Conservation (phyloP, 2,113 vertebrate genomes). For the Phoxinus phoxinus region DNA sequence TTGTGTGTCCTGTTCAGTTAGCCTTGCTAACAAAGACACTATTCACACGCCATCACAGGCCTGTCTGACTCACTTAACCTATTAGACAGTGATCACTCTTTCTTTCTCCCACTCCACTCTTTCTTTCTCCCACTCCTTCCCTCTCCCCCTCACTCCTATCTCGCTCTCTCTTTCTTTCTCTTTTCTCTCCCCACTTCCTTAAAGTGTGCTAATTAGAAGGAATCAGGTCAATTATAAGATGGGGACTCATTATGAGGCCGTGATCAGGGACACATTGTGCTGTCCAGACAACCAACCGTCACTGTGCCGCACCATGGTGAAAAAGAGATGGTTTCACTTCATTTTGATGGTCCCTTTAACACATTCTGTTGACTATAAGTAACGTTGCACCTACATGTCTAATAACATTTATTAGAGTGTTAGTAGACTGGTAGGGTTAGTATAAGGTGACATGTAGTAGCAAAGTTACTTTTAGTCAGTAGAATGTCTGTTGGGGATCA, state of each 20-base stretch:
- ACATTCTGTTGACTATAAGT: too few relatives aligned
- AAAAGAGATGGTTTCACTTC: not conserved
- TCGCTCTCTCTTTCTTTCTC: slow-evolving; percentile 9
- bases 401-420: too few relatives aligned
- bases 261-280: slow-evolving; percentile 56
- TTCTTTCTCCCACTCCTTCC: slow-evolving; percentile 1
- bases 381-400: too few relatives aligned
- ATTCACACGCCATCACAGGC: slow-evolving; percentile 69
- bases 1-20: slow-evolving; percentile 73
- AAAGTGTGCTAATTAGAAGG: slow-evolving; percentile 80
- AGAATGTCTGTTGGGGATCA: too few relatives aligned
- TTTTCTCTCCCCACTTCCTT: slow-evolving; percentile 43
- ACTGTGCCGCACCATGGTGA: not conserved
- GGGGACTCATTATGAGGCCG: slow-evolving; percentile 72
- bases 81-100: slow-evolving; percentile 71
- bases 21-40: slow-evolving; percentile 68
- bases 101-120: slow-evolving; percentile 27
- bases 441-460: too few relatives aligned
- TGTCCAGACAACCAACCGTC: slow-evolving; percentile 63
- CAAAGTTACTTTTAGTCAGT: too few relatives aligned
- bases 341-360: too few relatives aligned
- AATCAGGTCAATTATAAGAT: slow-evolving; percentile 75
- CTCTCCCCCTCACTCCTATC: slow-evolving; percentile 7
- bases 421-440: too few relatives aligned
- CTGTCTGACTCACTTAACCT: slow-evolving; percentile 76